Percentiles rank a stretch among this genome's conserved stretches.
These are phyloP conservation scores for Chinchilla lanigera DNA, from an alignment of 2,113 vertebrate genomes.

Conservation along the genomic window DNA sequence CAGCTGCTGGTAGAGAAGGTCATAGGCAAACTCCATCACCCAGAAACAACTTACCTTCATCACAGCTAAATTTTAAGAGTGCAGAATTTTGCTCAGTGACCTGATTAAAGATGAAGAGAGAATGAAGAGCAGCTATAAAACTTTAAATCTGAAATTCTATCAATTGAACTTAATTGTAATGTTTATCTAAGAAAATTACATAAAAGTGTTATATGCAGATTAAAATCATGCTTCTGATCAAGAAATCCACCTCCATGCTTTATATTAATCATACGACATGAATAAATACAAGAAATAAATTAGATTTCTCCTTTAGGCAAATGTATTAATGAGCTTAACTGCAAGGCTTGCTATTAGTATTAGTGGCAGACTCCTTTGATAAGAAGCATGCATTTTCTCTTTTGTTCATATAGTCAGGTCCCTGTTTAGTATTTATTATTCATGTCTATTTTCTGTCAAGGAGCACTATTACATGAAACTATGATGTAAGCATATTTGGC, in stretches of 20 bases:
- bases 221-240: constrained; percentile 62
- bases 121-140: neutral
- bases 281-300: constrained; percentile 75
- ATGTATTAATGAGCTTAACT: constrained; percentile 69
- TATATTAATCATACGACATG: constrained; percentile 60
- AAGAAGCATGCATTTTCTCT: constrained; percentile 65
- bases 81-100: neutral
- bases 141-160: constrained; percentile 34
- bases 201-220: constrained; percentile 29
- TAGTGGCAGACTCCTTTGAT: constrained; percentile 60
- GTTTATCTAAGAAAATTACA: neutral
- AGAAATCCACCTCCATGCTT: constrained; percentile 63
- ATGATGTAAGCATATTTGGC: constrained; percentile 63
- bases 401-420: constrained; percentile 68
- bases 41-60: neutral
- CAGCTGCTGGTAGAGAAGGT: neutral
- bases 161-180: constrained; percentile 2
- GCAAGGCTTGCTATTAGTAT: constrained; percentile 43
- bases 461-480: constrained; percentile 63
- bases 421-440: constrained; percentile 78
- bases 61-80: neutral
- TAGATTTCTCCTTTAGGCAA: constrained; percentile 74
- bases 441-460: constrained; percentile 77
- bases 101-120: neutral
- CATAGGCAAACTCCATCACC: neutral